Conservation (phyloP, 2,888 invertebrate genomes). For the Invenusta paracnida region DNA sequence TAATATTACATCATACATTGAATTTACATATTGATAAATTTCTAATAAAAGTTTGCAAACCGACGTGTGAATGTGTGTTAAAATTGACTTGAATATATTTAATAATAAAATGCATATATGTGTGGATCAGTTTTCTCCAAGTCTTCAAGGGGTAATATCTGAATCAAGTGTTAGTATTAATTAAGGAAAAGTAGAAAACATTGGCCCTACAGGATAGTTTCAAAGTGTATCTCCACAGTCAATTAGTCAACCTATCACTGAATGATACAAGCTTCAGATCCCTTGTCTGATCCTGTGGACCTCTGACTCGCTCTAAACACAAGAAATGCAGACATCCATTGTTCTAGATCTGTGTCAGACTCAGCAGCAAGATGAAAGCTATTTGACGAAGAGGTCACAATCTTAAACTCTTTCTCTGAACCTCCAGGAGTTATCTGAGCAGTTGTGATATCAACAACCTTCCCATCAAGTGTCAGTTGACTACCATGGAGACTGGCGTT, state of each 20-base stretch:
- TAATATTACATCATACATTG: no score
- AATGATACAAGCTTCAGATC: not conserved
- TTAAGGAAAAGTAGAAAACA: no score
- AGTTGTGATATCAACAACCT: not conserved
- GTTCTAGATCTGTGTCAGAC: not conserved
- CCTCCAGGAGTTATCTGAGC: not conserved
- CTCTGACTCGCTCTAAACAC: not conserved
- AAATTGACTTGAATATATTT: no score
- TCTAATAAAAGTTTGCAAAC: no score
- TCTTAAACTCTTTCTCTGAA: not conserved
- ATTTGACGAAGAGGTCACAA: not conserved
- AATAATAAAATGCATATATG: not conserved
- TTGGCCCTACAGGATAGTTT: no score
- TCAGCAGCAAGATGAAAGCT: not conserved
- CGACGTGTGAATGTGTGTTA: no score
- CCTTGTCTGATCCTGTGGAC: not conserved
- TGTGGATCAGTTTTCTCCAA: no score
- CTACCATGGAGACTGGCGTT: not conserved
- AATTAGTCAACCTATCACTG: not conserved
- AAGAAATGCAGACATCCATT: conserved; percentile 8
- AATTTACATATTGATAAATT: no score
- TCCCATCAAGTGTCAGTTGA: not conserved
- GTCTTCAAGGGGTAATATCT: no score
- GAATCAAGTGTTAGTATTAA: no score
- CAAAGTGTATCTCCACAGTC: no score